These are phyloP conservation scores for Grallaria varia DNA, from an alignment of 2,113 vertebrate species.

Conservation along the genomic window DNA sequence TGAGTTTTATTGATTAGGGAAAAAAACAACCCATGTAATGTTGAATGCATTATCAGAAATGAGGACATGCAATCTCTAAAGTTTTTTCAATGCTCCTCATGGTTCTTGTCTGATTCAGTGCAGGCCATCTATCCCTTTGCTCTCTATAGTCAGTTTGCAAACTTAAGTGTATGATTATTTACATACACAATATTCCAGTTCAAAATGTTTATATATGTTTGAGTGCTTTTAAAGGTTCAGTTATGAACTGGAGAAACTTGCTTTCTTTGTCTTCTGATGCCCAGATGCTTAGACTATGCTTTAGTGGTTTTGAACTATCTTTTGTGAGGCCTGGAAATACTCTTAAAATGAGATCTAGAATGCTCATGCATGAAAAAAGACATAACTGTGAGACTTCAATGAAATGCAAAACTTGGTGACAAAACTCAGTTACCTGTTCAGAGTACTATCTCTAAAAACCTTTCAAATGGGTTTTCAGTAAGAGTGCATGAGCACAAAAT, in stretches of 20 bases:
- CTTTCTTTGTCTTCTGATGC: background rate
- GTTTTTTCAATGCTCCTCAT: background rate
- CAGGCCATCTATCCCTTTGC: background rate
- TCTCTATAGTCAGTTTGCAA: background rate
- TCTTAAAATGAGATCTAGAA: background rate
- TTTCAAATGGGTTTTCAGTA: background rate
- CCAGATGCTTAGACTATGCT: background rate
- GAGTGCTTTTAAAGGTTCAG: background rate
- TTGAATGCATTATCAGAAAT: background rate
- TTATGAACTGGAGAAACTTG: background rate
- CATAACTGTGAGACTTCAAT: background rate
- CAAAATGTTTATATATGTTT: background rate
- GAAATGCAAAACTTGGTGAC: background rate
- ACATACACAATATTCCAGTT: background rate
- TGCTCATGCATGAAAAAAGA: background rate
- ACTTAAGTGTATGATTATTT: background rate
- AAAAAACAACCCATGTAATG: accelerated
- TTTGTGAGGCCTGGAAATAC: background rate
- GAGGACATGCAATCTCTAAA: background rate
- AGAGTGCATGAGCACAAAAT: background rate
- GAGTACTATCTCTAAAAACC: background rate
- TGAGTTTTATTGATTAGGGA: background rate
- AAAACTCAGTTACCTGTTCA: background rate
- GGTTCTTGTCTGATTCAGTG: background rate
- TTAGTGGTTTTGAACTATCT: background rate